A percentile compares a stretch with the other conserved stretches of the same genome.
phyloP scores from a whole-genome alignment of 2,113 vertebrate species.

The Gambusia affinis region DNA sequence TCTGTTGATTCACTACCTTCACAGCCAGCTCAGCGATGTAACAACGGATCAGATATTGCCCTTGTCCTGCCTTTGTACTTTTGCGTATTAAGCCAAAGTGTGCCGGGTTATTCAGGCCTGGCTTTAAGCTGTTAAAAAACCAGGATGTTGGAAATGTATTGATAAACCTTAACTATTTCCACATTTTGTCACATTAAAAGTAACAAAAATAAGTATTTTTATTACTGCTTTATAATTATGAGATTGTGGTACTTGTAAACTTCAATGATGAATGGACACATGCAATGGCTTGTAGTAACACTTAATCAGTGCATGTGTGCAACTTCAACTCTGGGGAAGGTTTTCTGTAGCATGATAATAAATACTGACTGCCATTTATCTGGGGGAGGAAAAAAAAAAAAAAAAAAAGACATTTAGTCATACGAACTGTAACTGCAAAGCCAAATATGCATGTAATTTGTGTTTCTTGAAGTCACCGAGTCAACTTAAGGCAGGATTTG shows the following conservation, averaged over 20 bases:
- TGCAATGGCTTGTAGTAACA: background rate
- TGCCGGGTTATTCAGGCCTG: too few relatives aligned
- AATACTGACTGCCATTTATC: background rate
- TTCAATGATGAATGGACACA: background rate
- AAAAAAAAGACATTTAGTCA: background rate
- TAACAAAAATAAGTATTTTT: background rate
- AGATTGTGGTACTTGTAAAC: too few relatives aligned
- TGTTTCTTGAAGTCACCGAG: background rate
- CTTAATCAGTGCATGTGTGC: background rate
- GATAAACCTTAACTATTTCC: background rate
- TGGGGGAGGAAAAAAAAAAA: too few relatives aligned
- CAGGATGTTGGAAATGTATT: background rate
- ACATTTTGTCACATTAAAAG: background rate
- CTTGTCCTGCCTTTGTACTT: too few relatives aligned
- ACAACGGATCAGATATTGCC: too few relatives aligned
- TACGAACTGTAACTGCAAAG: background rate
- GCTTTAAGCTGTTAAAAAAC: too few relatives aligned
- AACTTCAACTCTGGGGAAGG: background rate
- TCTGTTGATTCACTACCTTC: too few relatives aligned
- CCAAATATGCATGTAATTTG: background rate
- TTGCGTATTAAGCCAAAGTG: too few relatives aligned
- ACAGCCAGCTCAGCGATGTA: too few relatives aligned
- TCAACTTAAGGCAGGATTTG: background rate
- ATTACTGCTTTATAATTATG: too few relatives aligned
- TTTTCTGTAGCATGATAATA: background rate